phyloP scores from a whole-genome alignment of 2,113 vertebrate genomes.

The Alethe castanea region DNA sequence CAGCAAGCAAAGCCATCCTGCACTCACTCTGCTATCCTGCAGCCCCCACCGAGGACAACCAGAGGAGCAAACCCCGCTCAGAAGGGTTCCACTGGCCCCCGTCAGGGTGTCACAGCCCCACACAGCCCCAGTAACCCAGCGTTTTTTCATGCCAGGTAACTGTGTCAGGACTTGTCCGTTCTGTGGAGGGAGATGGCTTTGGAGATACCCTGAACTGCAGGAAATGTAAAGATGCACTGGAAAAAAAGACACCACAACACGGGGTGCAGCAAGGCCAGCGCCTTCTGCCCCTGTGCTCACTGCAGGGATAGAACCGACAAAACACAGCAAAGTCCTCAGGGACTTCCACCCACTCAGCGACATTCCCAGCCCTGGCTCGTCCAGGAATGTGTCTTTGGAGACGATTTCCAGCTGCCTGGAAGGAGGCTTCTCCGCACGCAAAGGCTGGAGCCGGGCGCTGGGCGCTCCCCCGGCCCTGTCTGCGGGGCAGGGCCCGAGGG shows the following conservation, averaged over 20 bases:
- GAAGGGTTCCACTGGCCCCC: background rate
- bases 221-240: background rate
- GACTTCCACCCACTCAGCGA: background rate
- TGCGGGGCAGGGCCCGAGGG: background rate
- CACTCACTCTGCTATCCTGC: background rate
- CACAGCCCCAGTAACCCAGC: background rate
- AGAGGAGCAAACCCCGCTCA: background rate
- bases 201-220: background rate
- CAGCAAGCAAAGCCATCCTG: background rate
- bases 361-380: background rate
- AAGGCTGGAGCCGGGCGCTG: background rate
- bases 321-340: background rate
- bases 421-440: background rate
- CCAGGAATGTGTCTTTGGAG: background rate
- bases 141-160: background rate
- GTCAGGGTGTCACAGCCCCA: background rate
- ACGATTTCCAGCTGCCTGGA: background rate
- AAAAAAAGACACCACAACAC: background rate
- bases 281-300: background rate
- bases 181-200: background rate
- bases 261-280: background rate
- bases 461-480: background rate
- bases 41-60: rapidly evolving
- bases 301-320: background rate
- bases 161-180: background rate